Evolutionary conservation across 2,113 vertebrate species (phyloP), one percentile per base, ranked within the genome.

Genomic region (Eulacestoma nigropectus): DNA sequence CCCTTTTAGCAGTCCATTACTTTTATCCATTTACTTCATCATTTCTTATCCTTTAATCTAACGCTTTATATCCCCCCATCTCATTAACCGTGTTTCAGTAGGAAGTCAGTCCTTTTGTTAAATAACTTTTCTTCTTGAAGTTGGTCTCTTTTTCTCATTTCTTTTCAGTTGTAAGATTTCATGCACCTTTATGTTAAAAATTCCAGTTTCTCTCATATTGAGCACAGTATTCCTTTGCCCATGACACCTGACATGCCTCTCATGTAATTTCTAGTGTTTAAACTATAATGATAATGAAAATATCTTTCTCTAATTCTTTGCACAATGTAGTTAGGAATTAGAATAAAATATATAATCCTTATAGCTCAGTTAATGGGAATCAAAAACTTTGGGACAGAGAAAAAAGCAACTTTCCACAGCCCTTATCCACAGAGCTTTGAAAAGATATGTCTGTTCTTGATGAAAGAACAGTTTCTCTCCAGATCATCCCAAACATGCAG

Each of bases 41-140:
- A 80, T 91, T 96, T 78, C 75, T 95, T 92, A 94, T 89, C 89
- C 90, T 91, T 95, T 95, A 93, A 94, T 94, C 91, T 87, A 73
- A 59, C 27, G 68, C 29, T 55, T 96, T 95, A 79, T 84, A 95
- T 86, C 39, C 64, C 26, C 32, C 42, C 35, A 32, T 73, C 49
- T 85, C 16, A 19, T 72, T 92, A 91, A 35, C 7, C 87, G 26
- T 67, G 53, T 77, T 96, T 90, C 67, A 83, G 72, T 87, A 93
- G 69, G 81, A 96, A 81, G 62, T 47, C 32, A 44, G n/a, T 64
- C 42, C 29, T 87, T 87, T 21, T 41, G 67, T 94, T 93, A 68
- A 7, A 2, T 78, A 92, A 91, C 33, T 87, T 91, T 78, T 50
- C 35, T 60, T 68, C 39, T 60, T 90, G 35, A 91, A 78, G 57